Evolutionary conservation across 2,797 vertebrate species (phyloP).

Genomic region (Leptoclinus maculatus): DNA sequence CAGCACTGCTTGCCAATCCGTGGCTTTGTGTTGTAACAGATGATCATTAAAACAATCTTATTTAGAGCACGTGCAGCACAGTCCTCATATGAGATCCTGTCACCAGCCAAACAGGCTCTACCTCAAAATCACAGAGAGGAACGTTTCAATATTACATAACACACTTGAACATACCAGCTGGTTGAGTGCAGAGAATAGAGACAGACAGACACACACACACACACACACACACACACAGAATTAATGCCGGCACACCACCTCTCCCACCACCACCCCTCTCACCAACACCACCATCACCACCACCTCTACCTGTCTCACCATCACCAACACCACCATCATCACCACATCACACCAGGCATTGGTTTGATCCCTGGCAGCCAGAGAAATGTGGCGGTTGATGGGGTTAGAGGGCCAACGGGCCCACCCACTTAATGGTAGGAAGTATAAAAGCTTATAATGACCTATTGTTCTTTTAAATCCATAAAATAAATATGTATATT

Average conservation of each 20-base stretch:
- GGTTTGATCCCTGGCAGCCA: conserved; percentile 4
- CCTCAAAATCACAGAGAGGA: conserved; percentile 24
- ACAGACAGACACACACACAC: too few relatives aligned
- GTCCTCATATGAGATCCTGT: background rate
- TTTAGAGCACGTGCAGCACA: background rate
- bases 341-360: background rate
- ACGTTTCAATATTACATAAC: conserved; percentile 65
- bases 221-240: too few relatives aligned
- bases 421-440: background rate
- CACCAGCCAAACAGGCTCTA: conserved; percentile 35
- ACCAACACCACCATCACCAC: too few relatives aligned
- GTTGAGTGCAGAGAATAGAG: conserved; percentile 38
- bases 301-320: background rate
- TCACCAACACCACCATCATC: background rate
- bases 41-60: background rate
- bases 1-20: background rate
- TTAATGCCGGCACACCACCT: too few relatives aligned
- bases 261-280: background rate
- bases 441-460: conserved; percentile 2
- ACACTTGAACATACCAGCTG: conserved; percentile 52
- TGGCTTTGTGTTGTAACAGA: background rate
- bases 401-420: background rate
- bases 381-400: background rate
- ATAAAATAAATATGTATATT: background rate
- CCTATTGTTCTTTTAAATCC: conserved; percentile 8